phyloP scores from a whole-genome alignment of 2,888 invertebrate species.

The Aphodius sticticus region DNA sequence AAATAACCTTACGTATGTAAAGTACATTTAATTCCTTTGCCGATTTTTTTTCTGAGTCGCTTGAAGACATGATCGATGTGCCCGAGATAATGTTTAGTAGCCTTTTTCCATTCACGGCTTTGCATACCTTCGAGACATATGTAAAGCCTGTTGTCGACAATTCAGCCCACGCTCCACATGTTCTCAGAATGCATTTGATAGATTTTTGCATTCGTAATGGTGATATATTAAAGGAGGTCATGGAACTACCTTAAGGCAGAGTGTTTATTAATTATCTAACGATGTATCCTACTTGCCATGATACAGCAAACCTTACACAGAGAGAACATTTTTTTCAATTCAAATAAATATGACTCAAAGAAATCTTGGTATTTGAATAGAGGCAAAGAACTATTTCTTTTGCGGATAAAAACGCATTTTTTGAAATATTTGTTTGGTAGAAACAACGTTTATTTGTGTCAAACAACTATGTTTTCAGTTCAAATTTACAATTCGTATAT shows the following conservation, averaged over 20 bases:
- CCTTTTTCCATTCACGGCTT: background rate
- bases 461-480: no score
- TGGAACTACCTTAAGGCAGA: background rate
- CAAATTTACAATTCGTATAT: no score
- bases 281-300: no score
- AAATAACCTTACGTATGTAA: background rate
- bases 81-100: background rate
- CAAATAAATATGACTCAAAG: no score
- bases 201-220: conserved; percentile 4
- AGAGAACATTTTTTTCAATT: no score
- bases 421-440: no score
- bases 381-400: no score
- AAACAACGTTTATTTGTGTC: no score
- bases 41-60: background rate
- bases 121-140: conserved; percentile 4
- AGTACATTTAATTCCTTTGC: background rate
- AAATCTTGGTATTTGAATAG: no score
- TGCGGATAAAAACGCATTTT: no score
- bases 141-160: background rate
- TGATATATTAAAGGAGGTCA: background rate
- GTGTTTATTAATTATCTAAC: background rate
- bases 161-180: background rate
- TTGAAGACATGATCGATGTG: conserved; percentile 4
- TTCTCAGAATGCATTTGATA: background rate
- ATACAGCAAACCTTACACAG: no score